Evolutionary conservation across 2,797 vertebrate genomes (phyloP).

Genomic region (Molothrus aeneus): DNA sequence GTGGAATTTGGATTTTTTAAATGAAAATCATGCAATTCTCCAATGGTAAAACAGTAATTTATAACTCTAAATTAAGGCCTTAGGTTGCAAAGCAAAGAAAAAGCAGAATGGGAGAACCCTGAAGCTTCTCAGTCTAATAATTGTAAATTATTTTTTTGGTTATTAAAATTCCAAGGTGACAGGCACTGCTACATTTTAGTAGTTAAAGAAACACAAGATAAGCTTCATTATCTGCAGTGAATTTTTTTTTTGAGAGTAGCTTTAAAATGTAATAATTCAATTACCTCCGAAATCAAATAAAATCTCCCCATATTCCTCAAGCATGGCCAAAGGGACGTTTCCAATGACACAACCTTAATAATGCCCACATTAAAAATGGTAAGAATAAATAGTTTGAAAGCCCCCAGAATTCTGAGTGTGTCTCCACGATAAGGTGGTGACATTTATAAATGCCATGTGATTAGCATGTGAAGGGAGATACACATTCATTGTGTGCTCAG

Average conservation of each 20-base stretch:
- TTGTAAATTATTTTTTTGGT: constrained; percentile 43
- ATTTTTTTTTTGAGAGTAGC: background rate
- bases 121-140: constrained; percentile 30
- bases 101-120: constrained; percentile 11
- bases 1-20: background rate
- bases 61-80: constrained; percentile 49
- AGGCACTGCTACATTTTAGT: background rate
- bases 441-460: constrained; percentile 74
- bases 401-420: constrained; percentile 31
- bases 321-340: background rate
- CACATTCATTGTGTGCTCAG: constrained; percentile 45
- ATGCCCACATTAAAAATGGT: background rate
- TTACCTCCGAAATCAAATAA: constrained; percentile 58
- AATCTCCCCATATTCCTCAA: constrained; percentile 8
- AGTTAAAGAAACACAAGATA: constrained; percentile 37
- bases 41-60: constrained; percentile 8
- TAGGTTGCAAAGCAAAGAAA: constrained; percentile 13
- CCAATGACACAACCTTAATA: background rate
- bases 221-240: constrained; percentile 53
- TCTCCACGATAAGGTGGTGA: constrained; percentile 67
- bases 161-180: constrained; percentile 55
- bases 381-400: constrained; percentile 37
- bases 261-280: constrained; percentile 39
- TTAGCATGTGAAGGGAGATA: constrained; percentile 73
- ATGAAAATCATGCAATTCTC: constrained; percentile 30